Evolutionary conservation across 2,113 vertebrate species (phyloP).

Genomic region (Nanorana parkeri): DNA sequence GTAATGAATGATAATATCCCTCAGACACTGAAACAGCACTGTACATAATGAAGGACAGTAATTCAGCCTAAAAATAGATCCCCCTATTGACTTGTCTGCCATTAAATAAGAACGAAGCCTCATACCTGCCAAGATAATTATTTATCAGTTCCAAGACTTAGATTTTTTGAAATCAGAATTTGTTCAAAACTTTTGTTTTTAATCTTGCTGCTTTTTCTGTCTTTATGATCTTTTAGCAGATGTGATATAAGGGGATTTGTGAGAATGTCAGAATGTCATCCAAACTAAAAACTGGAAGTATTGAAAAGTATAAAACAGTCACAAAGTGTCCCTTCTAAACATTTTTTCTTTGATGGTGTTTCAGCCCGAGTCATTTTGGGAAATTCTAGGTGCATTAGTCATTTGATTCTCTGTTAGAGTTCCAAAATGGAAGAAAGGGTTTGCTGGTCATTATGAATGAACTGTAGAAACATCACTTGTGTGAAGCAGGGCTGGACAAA

Average conservation of each 20-base stretch:
- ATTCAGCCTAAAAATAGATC: constrained; percentile 40
- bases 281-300: too few species aligned
- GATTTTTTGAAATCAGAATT: constrained; percentile 29
- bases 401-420: too few species aligned
- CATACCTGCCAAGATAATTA: constrained; percentile 36
- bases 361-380: too few species aligned
- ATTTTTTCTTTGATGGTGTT: too few species aligned
- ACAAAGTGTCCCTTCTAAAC: too few species aligned
- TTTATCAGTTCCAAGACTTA: constrained; percentile 15
- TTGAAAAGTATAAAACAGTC: too few species aligned
- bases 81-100: constrained; percentile 34
- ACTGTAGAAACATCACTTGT: too few species aligned
- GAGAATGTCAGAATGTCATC: too few species aligned
- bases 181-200: constrained; percentile 4
- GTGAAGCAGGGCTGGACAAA: too few species aligned
- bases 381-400: too few species aligned
- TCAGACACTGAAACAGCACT: constrained; percentile 25
- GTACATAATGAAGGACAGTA: constrained; percentile 36
- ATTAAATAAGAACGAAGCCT: constrained; percentile 9
- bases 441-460: too few species aligned
- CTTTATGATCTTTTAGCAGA: background rate
- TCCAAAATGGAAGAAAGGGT: too few species aligned
- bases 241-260: background rate
- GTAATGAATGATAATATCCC: constrained; percentile 43
- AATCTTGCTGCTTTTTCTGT: background rate